A percentile compares a stretch with the other conserved stretches of the same genome.
Conservation (phyloP, 2,113 vertebrate genomes). For the Psammodynastes pulverulentus region DNA sequence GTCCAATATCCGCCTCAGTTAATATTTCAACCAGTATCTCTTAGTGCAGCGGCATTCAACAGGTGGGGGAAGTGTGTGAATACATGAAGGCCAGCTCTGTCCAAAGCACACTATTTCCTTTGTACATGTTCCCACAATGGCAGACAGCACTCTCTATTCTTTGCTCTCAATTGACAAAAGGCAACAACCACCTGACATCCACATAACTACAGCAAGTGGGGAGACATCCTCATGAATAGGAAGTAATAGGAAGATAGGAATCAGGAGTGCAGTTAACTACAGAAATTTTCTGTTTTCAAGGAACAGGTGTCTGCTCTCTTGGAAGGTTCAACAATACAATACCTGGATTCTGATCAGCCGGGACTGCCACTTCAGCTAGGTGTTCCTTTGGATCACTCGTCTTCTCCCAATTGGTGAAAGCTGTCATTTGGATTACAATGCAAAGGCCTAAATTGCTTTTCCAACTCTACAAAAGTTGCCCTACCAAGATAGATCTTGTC, state of each 20-base stretch:
- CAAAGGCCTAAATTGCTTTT: background rate
- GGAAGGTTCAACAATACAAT: background rate
- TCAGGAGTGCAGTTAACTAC: background rate
- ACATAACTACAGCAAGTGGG: background rate
- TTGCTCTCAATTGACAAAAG: background rate
- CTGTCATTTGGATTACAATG: background rate
- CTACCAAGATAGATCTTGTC: too few relatives aligned
- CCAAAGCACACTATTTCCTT: background rate
- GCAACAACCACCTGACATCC: background rate
- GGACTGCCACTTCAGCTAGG: background rate
- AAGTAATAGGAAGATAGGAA: background rate
- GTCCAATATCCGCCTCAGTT: background rate
- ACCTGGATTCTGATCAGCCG: background rate
- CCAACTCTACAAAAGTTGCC: background rate
- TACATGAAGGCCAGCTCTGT: slow-evolving; percentile 25
- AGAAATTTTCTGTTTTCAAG: background rate
- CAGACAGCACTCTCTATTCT: background rate
- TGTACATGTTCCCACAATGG: background rate
- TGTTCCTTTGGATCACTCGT: background rate
- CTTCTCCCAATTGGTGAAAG: background rate
- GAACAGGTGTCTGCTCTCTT: background rate
- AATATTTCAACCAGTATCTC: background rate
- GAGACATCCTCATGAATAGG: background rate
- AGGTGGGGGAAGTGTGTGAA: background rate
- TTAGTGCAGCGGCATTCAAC: background rate